These are phyloP conservation scores for Vulpes lagopus DNA, from an alignment of 2,113 vertebrate species.

Conservation along the genomic window DNA sequence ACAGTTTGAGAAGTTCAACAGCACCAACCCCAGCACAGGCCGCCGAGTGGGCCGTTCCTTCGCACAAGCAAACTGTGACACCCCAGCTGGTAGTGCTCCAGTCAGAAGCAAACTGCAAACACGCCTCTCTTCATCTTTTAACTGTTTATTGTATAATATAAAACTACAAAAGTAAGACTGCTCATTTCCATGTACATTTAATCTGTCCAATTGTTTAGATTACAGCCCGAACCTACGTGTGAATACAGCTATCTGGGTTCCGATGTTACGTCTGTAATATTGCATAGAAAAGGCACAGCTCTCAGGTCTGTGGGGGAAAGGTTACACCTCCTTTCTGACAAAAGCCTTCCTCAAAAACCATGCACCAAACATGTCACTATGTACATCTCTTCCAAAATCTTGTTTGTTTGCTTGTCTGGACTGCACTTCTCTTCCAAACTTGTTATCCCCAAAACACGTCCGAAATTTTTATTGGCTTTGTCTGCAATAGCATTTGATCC, in stretches of 20 bases:
- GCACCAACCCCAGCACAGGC: not conserved
- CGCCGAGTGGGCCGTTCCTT: fast-evolving
- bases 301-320: conserved; percentile 94
- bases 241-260: conserved; percentile 95
- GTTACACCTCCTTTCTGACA: conserved; percentile 90
- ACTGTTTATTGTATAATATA: conserved; percentile 99
- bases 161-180: conserved; percentile 99
- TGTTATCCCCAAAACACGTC: conserved; percentile 75
- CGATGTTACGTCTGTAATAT: conserved; percentile 95
- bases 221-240: conserved; percentile 94
- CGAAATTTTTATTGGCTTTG: conserved; percentile 81
- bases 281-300: conserved; percentile 99
- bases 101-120: conserved; percentile 40
- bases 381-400: conserved; percentile 85
- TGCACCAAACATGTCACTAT: conserved; percentile 87
- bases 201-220: conserved; percentile 91
- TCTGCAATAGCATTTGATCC: conserved; percentile 82
- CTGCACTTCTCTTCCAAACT: conserved; percentile 70
- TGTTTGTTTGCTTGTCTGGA: conserved; percentile 75
- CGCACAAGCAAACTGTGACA: not conserved
- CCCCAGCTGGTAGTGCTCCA: fast-evolving
- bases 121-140: conserved; percentile 82
- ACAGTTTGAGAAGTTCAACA: not conserved
- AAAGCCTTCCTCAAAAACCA: conserved; percentile 88
- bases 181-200: conserved; percentile 97